Evolutionary conservation across 2,113 vertebrate species (phyloP).

Genomic region (Beaufortia kweichowensis): DNA sequence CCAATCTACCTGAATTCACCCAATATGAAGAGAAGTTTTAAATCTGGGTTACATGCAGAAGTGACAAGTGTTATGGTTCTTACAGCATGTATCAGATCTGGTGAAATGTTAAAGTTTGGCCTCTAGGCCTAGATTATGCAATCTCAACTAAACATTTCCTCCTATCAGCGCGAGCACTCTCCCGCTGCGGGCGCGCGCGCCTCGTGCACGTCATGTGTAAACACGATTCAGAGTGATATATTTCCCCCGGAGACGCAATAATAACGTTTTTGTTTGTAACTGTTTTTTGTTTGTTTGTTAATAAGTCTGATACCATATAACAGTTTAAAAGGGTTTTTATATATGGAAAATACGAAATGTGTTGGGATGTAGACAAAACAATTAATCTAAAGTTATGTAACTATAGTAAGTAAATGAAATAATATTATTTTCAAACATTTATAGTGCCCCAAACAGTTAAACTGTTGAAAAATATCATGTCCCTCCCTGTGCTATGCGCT

Average conservation of each 20-base stretch:
- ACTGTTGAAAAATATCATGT: neutral
- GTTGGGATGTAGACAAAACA: no score
- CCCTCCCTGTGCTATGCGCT: neutral
- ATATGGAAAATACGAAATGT: no score
- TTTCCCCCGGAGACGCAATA: neutral
- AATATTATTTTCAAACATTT: neutral
- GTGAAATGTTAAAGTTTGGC: conserved; percentile 36
- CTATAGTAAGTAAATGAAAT: no score
- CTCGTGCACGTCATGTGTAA: neutral
- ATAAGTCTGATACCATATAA: no score
- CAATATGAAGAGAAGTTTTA: neutral
- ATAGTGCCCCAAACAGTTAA: neutral
- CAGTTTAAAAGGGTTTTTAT: no score
- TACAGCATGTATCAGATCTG: neutral
- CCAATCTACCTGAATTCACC: no score
- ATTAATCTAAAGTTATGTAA: no score
- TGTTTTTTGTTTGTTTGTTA: no score
- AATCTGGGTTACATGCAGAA: neutral
- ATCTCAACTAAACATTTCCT: conserved; percentile 48
- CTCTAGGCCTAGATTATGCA: conserved; percentile 64
- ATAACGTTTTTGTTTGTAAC: no score
- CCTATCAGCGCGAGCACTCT: neutral
- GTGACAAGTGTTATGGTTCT: neutral
- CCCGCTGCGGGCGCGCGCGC: neutral
- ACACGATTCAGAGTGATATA: neutral